phyloP scores from a whole-genome alignment of 1,140 invertebrate species.

The Augochlora pura region DNA sequence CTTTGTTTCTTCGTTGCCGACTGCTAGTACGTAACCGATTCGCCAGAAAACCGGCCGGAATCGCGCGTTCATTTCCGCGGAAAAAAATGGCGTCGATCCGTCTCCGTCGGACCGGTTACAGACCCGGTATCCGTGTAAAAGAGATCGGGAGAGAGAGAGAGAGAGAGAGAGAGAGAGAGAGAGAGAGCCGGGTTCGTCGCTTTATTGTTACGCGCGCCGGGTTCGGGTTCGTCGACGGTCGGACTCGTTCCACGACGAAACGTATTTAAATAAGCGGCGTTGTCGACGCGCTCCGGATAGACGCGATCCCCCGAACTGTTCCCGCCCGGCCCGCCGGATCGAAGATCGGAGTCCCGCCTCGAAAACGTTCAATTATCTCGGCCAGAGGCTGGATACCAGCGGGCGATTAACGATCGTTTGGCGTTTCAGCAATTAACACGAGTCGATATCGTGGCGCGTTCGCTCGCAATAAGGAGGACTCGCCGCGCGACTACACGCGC shows the following conservation, averaged over 20 bases:
- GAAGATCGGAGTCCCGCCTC: slow-evolving; percentile 25
- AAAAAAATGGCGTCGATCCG: not conserved
- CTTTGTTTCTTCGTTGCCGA: too few species aligned
- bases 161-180: too few species aligned
- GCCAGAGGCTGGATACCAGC: not conserved
- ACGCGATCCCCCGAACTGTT: not conserved
- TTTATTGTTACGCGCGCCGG: slow-evolving; percentile 11
- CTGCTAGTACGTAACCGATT: too few species aligned
- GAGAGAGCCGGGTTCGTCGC: not conserved
- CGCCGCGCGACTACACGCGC: not conserved
- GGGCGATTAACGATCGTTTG: slow-evolving; percentile 48
- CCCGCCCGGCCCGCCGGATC: too few species aligned
- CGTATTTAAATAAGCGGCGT: not conserved
- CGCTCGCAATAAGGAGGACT: slow-evolving; percentile 28
- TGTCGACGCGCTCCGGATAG: slow-evolving; percentile 11
- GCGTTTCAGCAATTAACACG: slow-evolving; percentile 55
- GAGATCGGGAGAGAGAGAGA: too few species aligned
- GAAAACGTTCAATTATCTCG: slow-evolving; percentile 49
- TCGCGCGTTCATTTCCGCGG: too few species aligned
- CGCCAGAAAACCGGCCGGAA: too few species aligned
- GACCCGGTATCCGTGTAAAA: not conserved
- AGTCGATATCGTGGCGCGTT: slow-evolving; percentile 35
- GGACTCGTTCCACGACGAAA: not conserved
- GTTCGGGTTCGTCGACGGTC: not conserved
- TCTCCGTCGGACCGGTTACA: not conserved